These are phyloP conservation scores for Tribolium freemani DNA, from an alignment of 2,888 invertebrate species.

Conservation along the genomic window DNA sequence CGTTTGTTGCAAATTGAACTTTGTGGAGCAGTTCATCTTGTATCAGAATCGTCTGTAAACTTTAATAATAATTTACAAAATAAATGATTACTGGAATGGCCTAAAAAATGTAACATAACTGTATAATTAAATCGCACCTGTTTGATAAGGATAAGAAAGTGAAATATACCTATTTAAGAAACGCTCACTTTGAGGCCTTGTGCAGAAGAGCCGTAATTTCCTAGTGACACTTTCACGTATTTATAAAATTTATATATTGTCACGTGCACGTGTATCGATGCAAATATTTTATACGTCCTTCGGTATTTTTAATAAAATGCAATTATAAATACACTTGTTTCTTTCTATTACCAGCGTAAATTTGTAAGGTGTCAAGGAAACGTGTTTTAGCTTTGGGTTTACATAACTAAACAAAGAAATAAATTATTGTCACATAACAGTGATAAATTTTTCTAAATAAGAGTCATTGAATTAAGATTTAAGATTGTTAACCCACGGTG, in stretches of 20 bases:
- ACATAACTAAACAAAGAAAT: background rate
- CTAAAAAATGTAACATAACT: background rate
- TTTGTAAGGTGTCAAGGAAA: background rate
- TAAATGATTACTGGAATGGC: background rate
- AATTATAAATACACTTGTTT: background rate
- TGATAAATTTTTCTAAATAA: too few relatives aligned
- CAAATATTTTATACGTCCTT: background rate
- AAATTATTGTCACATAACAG: too few relatives aligned
- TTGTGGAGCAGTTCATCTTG: conserved; percentile 7
- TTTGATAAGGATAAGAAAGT: background rate
- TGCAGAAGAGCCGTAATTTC: background rate
- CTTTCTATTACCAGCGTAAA: background rate
- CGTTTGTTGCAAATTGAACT: conserved; percentile 1
- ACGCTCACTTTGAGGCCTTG: background rate
- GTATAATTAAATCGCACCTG: background rate
- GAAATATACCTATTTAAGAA: background rate
- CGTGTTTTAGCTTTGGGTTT: background rate
- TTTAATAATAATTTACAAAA: background rate
- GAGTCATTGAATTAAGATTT: too few relatives aligned
- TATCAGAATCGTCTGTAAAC: background rate
- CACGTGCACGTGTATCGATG: conserved; percentile 1
- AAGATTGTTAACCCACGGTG: too few relatives aligned
- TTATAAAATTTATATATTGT: background rate
- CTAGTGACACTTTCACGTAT: background rate
- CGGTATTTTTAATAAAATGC: background rate